Conservation (phyloP, 1,140 invertebrate genomes). For the Macrotrachela quadricornifera region DNA sequence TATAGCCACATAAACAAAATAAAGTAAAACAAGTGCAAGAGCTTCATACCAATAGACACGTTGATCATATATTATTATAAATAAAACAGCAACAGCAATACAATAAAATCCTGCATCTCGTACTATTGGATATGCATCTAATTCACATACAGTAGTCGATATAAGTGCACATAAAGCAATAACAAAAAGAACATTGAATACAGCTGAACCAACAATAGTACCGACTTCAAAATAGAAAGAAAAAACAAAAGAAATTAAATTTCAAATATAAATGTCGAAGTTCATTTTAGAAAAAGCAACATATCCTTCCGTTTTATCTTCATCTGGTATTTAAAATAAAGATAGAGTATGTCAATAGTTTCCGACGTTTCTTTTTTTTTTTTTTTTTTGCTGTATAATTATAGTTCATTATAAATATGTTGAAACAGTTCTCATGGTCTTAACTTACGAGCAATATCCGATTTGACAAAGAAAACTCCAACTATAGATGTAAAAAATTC, state of each 20-base stretch:
- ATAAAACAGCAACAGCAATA: slow-evolving; percentile 61
- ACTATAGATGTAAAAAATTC: slow-evolving; percentile 79
- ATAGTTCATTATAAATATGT: no score
- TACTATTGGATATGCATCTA: slow-evolving; percentile 43
- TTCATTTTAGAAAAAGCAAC: no score
- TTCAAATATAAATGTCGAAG: no score
- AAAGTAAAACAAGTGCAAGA: slow-evolving; percentile 49
- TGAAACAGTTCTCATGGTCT: no score
- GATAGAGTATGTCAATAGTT: no score
- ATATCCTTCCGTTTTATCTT: no score
- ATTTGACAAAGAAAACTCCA: slow-evolving; percentile 40
- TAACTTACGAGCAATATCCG: slow-evolving; percentile 20
- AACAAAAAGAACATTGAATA: slow-evolving; percentile 67
- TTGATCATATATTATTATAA: slow-evolving; percentile 37
- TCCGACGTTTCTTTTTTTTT: no score
- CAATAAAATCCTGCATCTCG: slow-evolving; percentile 69
- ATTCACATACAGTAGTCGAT: neutral
- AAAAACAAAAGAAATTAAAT: neutral
- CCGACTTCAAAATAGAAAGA: slow-evolving; percentile 33
- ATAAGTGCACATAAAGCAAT: slow-evolving; percentile 52
- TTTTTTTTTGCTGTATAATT: no score
- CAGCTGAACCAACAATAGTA: slow-evolving; percentile 61
- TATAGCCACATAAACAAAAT: slow-evolving; percentile 53
- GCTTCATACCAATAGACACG: slow-evolving; percentile 42
- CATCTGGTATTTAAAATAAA: no score